Percentiles rank a stretch among this genome's conserved stretches.
phyloP scores from a whole-genome alignment of 1,140 invertebrate genomes.

The Aphaenogaster floridana region DNA sequence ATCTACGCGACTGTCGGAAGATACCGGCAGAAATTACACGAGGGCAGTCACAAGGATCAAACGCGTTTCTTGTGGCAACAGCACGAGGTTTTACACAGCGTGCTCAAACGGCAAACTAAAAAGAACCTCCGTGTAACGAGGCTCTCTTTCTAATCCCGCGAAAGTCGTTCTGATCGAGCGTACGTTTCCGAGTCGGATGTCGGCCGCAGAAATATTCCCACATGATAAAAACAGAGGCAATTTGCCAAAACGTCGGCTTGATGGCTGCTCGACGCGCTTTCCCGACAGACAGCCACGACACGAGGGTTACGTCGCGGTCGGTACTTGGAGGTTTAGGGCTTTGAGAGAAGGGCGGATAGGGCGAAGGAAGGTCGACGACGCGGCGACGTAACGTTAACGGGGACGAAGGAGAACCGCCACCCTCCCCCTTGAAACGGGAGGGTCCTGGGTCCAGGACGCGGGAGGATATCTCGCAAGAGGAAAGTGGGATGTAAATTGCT shows the following conservation, averaged over 20 bases:
- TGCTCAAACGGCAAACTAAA: conserved; percentile 44
- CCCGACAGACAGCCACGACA: conserved; percentile 46
- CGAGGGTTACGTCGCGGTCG: conserved; percentile 64
- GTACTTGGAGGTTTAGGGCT: conserved; percentile 59
- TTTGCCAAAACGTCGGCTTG: conserved; percentile 81
- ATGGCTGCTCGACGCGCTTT: conserved; percentile 67
- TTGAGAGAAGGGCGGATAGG: neutral
- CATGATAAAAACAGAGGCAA: conserved; percentile 79
- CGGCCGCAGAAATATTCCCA: conserved; percentile 67
- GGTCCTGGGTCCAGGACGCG: conserved; percentile 53
- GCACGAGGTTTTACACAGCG: neutral
- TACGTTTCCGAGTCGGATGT: neutral
- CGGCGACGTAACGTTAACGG: conserved; percentile 33
- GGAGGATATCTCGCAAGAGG: conserved; percentile 69
- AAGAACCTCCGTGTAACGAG: neutral
- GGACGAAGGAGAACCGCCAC: conserved; percentile 23
- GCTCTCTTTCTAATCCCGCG: conserved; percentile 35
- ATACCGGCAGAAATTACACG: neutral
- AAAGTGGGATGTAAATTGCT: conserved; percentile 80
- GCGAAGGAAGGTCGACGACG: conserved; percentile 39
- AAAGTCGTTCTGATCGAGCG: conserved; percentile 16
- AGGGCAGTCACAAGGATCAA: neutral
- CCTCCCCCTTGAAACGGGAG: conserved; percentile 20
- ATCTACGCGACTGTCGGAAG: neutral
- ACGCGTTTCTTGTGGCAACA: conserved; percentile 30